Evolutionary conservation across 2,888 invertebrate genomes (phyloP).

Genomic region (Xestia rhomboidea): DNA sequence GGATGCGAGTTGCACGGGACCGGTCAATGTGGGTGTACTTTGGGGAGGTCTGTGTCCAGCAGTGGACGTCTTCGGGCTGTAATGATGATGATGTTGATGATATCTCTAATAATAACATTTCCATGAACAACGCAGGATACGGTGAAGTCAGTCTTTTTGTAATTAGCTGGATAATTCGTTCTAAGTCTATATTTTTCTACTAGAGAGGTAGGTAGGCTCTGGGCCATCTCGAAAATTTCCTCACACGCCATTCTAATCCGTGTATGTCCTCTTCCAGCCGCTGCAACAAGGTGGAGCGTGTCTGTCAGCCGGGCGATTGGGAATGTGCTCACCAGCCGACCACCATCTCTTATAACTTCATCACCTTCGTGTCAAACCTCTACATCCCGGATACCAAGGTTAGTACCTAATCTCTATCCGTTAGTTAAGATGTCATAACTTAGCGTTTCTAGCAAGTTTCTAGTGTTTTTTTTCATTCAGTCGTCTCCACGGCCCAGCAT

Average conservation of each 20-base stretch:
- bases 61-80: no score
- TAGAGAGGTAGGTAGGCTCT: accelerated
- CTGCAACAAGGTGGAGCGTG: slow-evolving; percentile 93
- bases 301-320: slow-evolving; percentile 93
- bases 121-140: neutral
- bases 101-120: neutral
- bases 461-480: no score
- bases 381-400: slow-evolving; percentile 91
- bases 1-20: no score
- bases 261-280: slow-evolving; percentile 91
- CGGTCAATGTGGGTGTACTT: no score
- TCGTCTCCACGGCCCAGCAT: no score
- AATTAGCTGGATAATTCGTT: neutral
- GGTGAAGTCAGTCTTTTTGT: neutral
- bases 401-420: neutral
- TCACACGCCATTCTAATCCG: neutral
- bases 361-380: slow-evolving; percentile 96
- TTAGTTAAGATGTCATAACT: no score
- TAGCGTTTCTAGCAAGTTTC: no score
- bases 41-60: no score
- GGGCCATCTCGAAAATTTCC: neutral
- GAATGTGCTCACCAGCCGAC: slow-evolving; percentile 95
- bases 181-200: neutral
- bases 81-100: no score
- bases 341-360: slow-evolving; percentile 97